Conservation (phyloP, 2,113 vertebrate species). For the Hippocampus zosterae region DNA sequence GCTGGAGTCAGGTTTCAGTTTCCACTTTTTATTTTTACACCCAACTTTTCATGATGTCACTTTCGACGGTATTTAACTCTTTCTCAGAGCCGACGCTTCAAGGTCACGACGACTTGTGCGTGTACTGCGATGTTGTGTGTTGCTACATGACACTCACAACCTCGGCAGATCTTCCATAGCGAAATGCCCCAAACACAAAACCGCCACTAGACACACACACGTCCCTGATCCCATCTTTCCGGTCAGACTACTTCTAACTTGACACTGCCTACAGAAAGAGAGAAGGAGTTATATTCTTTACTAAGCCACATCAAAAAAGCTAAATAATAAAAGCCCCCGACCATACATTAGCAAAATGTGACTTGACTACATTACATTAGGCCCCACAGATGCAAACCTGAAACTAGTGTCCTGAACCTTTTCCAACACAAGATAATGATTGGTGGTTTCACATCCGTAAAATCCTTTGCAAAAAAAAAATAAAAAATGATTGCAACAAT, state of each 20-base stretch:
- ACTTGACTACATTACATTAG: not conserved
- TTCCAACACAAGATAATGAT: too few species aligned
- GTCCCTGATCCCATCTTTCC: conserved; percentile 23
- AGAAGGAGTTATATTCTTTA: not conserved
- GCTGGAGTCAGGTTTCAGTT: conserved; percentile 1
- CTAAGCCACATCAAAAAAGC: not conserved
- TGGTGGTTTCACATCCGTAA: too few species aligned
- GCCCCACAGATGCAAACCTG: not conserved
- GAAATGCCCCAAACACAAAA: not conserved
- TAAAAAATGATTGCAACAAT: not conserved
- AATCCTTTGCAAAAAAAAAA: too few species aligned
- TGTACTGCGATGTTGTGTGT: conserved; percentile 24
- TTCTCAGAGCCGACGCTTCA: not conserved
- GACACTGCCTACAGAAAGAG: conserved; percentile 22
- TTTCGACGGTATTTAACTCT: not conserved
- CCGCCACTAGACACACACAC: not conserved
- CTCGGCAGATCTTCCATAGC: not conserved
- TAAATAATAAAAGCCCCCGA: not conserved
- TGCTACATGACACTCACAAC: conserved; percentile 13
- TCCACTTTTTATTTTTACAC: not conserved
- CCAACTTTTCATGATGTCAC: not conserved
- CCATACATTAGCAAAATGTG: not conserved
- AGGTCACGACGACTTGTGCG: not conserved
- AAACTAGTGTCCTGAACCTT: not conserved
- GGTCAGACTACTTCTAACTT: conserved; percentile 26